A percentile compares a stretch with the other conserved stretches of the same genome.
These are phyloP conservation scores for Wasmannia auropunctata DNA, from an alignment of 1,140 invertebrate genomes.

Conservation along the genomic window DNA sequence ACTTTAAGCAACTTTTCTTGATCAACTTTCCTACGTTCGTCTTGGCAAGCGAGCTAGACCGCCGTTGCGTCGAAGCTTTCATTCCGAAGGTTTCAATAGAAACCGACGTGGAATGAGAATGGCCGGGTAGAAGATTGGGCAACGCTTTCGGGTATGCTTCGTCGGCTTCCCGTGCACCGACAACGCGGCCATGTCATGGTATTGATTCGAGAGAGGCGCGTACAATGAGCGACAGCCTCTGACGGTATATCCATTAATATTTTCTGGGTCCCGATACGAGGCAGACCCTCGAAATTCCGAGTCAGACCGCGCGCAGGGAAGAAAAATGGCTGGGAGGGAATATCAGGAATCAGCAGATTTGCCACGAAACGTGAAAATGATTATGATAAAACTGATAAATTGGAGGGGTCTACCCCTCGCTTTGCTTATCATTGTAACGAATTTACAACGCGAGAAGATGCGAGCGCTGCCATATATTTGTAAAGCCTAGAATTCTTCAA, in stretches of 20 bases:
- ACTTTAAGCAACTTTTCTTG: not conserved
- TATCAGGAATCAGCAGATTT: not conserved
- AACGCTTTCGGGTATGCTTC: slow-evolving; percentile 40
- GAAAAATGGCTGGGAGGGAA: slow-evolving; percentile 29
- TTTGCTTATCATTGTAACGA: not conserved
- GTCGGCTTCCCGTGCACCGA: slow-evolving; percentile 68
- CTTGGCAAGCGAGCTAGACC: not conserved
- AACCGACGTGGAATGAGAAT: slow-evolving; percentile 31
- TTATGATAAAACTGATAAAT: slow-evolving; percentile 40
- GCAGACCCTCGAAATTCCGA: slow-evolving; percentile 42
- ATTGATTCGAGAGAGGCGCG: slow-evolving; percentile 71
- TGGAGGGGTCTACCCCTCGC: not conserved
- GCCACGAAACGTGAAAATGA: slow-evolving; percentile 43
- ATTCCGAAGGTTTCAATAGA: not conserved
- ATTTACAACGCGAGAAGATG: not conserved
- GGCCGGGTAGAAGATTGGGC: slow-evolving; percentile 58
- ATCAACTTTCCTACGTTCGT: not conserved
- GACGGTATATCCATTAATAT: slow-evolving; percentile 76
- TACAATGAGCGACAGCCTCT: slow-evolving; percentile 74
- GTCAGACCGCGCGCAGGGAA: not conserved
- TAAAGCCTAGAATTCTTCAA: not conserved
- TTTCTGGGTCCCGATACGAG: slow-evolving; percentile 62
- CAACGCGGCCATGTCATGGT: slow-evolving; percentile 72
- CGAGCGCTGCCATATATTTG: not conserved
- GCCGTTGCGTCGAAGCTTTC: not conserved